Evolutionary conservation across 1,140 invertebrate genomes (phyloP).

Genomic region (Subanguina moxae): DNA sequence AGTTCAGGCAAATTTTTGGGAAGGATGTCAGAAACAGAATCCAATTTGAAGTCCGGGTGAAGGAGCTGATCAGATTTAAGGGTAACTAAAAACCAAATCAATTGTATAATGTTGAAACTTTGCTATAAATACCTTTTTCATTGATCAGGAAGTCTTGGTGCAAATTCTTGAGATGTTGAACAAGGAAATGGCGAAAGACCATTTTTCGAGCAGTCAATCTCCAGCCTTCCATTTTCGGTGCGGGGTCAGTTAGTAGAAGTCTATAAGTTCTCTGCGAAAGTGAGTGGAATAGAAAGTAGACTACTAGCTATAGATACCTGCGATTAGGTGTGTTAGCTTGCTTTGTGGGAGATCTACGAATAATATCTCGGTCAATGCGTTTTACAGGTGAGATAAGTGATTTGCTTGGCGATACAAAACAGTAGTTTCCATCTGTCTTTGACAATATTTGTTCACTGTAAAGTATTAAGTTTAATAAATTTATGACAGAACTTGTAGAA

Average conservation of each 20-base stretch:
- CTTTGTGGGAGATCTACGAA: not conserved
- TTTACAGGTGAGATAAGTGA: not conserved
- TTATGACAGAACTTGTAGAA: no score
- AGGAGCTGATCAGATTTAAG: not conserved
- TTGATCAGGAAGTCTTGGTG: not conserved
- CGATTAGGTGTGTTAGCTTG: not conserved
- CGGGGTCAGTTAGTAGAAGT: not conserved
- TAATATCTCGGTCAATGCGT: not conserved
- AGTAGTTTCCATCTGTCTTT: no score
- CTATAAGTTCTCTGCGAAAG: no score
- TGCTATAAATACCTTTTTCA: not conserved
- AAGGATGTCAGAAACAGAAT: not conserved
- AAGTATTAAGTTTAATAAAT: no score
- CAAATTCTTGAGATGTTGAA: not conserved
- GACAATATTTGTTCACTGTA: no score
- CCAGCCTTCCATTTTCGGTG: constrained; percentile 1
- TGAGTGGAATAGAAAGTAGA: no score
- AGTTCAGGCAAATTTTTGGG: not conserved
- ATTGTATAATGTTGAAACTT: not conserved
- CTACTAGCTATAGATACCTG: not conserved
- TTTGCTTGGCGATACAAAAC: not conserved
- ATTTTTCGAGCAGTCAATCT: constrained; percentile 8
- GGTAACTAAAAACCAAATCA: constrained; percentile 5
- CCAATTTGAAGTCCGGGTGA: constrained; percentile 13
- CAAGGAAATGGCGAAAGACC: constrained; percentile 11